Base-by-base conservation (phyloP, 2,888 invertebrate species). In the Epistrophella euchroma region DNA sequence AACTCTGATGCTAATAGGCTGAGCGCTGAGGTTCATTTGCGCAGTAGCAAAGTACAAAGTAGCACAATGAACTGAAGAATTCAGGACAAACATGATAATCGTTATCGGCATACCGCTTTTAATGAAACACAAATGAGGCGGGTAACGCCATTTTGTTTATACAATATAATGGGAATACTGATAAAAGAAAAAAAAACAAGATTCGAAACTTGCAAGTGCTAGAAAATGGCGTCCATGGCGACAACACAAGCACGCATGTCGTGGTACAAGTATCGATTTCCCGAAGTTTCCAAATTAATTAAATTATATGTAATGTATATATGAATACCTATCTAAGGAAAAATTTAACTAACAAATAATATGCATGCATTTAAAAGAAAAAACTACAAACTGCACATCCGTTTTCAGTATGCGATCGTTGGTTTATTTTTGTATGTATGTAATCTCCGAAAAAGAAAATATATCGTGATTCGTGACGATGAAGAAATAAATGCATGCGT, bases 401-500 rank as follows among this genome's bases (percentile, higher is more conserved):
- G 22, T 55, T 58, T 60, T 28, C 76, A 85, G 68, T 75, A 80
- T 45, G 74, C 85, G 70, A 76, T 64, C 68, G 40, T 66, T 72
- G 66, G n/a, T 55, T 55, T 32, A 60, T 52, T 72, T 75, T n/a
- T n/a, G n/a, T n/a, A n/a, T n/a, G n/a, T 77, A 86, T 77, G 72
- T 76, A 76, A 77, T 81, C 72, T 85, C 58, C 85, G 72, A 68
- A 47, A 68, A 80, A 68, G 22, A 60, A 68, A 62, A 85, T 76
- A 45, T 45, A 62, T 66, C 47, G 47, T 64, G 64, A 64, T 64
- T 62, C 55, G 81, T 73, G 74, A 86, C 72, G 56, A 82, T 82
- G 82, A 60, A 86, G 85, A 74, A 81, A 82, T 64, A 68, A 68
- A 78, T 43, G 82, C 86, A 86, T 86, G 86, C 86, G 86, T 78